phyloP scores from a whole-genome alignment of 2,888 invertebrate species.

The Melangyna quadrimaculata region DNA sequence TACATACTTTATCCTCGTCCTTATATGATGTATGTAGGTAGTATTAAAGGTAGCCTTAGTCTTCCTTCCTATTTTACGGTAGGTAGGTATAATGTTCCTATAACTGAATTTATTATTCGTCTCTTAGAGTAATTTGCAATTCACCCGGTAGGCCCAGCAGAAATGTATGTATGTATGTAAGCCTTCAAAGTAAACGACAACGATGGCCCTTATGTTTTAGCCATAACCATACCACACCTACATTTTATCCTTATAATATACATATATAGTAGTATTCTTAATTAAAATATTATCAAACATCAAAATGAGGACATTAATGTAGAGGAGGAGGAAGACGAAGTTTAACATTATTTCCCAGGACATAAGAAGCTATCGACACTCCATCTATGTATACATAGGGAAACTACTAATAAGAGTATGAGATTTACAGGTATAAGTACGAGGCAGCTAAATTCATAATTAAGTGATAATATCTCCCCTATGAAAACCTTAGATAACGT shows the following conservation, averaged over 20 bases:
- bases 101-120: constrained; percentile 32
- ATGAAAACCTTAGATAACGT: constrained; percentile 52
- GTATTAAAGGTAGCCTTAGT: not conserved
- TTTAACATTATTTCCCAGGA: constrained; percentile 35
- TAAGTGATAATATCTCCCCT: constrained; percentile 59
- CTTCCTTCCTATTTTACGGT: not conserved
- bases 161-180: constrained; percentile 14
- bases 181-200: constrained; percentile 48
- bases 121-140: constrained; percentile 59
- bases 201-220: not conserved
- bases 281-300: constrained; percentile 69
- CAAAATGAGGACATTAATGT: constrained; percentile 42
- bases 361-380: constrained; percentile 14
- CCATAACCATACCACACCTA: not conserved
- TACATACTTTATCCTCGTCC: not conserved
- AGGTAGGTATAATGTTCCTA: constrained; percentile 15
- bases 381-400: not conserved
- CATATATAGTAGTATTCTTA: constrained; percentile 52
- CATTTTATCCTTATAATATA: constrained; percentile 5
- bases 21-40: not conserved
- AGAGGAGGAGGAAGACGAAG: not conserved
- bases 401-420: not conserved
- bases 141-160: constrained; percentile 28
- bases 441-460: constrained; percentile 40
- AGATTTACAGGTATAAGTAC: not conserved